A percentile compares a stretch with the other conserved stretches of the same genome.
These are phyloP conservation scores for Phyllostomus discolor DNA, from an alignment of 2,113 vertebrate species.

Conservation along the genomic window DNA sequence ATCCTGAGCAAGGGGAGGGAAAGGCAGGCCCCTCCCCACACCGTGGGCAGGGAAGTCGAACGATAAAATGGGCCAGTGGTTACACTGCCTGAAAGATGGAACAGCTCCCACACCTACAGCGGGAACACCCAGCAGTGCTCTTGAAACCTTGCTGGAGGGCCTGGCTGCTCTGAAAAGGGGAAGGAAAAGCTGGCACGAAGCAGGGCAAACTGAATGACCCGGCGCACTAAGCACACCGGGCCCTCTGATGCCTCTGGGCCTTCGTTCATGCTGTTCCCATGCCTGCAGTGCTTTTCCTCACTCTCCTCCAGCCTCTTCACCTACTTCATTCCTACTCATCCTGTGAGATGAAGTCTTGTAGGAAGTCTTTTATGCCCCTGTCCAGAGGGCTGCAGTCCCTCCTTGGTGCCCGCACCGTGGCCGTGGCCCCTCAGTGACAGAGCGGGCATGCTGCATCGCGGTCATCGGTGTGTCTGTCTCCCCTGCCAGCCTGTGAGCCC, in stretches of 20 bases:
- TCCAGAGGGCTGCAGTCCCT: neutral
- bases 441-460: too few species aligned
- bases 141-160: neutral
- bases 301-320: neutral
- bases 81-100: neutral
- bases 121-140: neutral
- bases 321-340: neutral
- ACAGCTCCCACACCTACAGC: neutral
- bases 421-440: neutral
- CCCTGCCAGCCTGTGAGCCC: neutral
- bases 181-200: neutral
- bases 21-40: neutral
- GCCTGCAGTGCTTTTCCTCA: neutral
- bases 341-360: neutral
- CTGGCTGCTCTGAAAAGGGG: neutral
- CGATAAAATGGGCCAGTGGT: too few species aligned
- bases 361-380: neutral
- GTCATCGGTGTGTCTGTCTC: neutral
- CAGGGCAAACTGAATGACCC: too few species aligned
- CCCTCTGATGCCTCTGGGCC: neutral
- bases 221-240: neutral
- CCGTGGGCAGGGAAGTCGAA: too few species aligned
- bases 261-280: neutral
- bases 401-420: neutral
- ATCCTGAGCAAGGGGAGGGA: neutral